phyloP scores from a whole-genome alignment of 37 sponge, comb jelly and placozoan species.

The Cliona cf. orientalis region DNA sequence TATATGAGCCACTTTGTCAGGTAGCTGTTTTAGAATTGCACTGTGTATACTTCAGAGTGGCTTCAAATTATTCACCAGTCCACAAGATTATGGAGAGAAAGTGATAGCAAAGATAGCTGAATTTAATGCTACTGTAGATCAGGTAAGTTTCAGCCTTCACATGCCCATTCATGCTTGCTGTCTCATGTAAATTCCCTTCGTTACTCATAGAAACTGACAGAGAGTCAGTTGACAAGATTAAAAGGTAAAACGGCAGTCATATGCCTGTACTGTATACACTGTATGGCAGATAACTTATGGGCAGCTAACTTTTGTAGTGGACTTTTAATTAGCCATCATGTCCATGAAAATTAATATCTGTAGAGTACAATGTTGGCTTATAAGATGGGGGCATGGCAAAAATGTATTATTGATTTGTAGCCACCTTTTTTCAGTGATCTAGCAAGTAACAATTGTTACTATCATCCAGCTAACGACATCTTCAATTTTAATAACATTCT shows the following conservation, averaged over 20 bases:
- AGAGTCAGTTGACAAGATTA: neutral
- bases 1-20: neutral
- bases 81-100: conserved; percentile 67
- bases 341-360: neutral
- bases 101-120: conserved; percentile 66
- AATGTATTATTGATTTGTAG: too few species aligned
- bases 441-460: too few species aligned
- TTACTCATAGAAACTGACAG: conserved; percentile 11
- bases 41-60: conserved; percentile 9
- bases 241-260: conserved; percentile 5
- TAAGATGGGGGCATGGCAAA: neutral
- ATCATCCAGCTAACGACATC: too few species aligned
- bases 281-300: too few species aligned
- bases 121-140: conserved; percentile 38
- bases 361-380: neutral
- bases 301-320: neutral
- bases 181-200: neutral
- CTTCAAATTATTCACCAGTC: conserved; percentile 57
- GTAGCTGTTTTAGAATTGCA: too few species aligned
- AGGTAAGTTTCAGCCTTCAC: conserved; percentile 26
- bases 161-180: neutral
- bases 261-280: too few species aligned
- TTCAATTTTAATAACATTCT: too few species aligned
- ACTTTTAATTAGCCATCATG: too few species aligned
- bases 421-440: too few species aligned